Percentiles rank a stretch among this genome's conserved stretches.
Evolutionary conservation across 1,140 invertebrate genomes (phyloP).

Genomic region (Drosophila nebulosa): DNA sequence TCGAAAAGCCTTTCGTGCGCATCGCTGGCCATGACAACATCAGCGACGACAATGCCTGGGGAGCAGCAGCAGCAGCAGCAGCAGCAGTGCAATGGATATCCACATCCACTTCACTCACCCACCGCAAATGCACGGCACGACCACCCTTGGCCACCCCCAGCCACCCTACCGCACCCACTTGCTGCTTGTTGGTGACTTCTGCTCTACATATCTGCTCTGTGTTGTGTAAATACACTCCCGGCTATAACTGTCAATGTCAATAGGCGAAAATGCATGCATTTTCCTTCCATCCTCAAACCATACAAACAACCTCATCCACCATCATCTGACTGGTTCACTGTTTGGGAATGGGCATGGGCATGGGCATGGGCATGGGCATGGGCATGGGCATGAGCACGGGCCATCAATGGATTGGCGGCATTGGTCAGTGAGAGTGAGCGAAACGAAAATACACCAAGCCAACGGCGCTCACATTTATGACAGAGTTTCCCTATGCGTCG

Average conservation of each 20-base stretch:
- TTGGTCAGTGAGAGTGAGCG: constrained; percentile 30
- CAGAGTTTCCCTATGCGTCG: constrained; percentile 6
- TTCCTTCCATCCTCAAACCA: not conserved
- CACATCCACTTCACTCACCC: constrained; percentile 16
- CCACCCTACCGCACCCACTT: not conserved
- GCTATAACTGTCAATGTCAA: constrained; percentile 74
- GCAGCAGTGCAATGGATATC: constrained; percentile 3
- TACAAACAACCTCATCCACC: not conserved
- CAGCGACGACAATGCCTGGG: constrained; percentile 23
- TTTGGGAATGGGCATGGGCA: not conserved
- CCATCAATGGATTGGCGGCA: constrained; percentile 47
- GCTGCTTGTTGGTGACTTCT: constrained; percentile 18
- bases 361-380: constrained; percentile 3
- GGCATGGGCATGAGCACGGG: not conserved
- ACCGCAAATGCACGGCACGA: no score
- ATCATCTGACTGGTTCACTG: not conserved
- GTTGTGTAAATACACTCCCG: constrained; percentile 60
- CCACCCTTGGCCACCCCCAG: not conserved
- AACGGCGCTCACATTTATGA: constrained; percentile 32
- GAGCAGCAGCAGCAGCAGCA: no score
- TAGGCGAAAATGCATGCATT: constrained; percentile 25
- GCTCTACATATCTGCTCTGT: constrained; percentile 40
- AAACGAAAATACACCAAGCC: constrained; percentile 22
- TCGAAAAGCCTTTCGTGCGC: constrained; percentile 30
- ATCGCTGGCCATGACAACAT: constrained; percentile 39